A percentile compares a stretch with the other conserved stretches of the same genome.
Evolutionary conservation across 2,888 invertebrate genomes (phyloP).

Genomic region (Leucoma salicis): DNA sequence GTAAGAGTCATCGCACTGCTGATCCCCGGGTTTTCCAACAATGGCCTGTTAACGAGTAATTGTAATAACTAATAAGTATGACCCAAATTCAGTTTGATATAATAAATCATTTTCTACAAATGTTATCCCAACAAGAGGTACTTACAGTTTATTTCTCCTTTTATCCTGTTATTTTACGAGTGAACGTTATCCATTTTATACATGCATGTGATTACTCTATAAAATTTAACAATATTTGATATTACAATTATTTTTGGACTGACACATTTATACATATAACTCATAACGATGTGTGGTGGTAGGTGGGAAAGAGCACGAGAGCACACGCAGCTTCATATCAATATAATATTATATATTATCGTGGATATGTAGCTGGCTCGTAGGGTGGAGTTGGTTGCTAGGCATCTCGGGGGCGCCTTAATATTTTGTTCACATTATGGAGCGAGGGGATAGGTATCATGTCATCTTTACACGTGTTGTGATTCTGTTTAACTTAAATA

Average conservation of each 20-base stretch:
- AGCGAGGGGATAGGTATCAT: slow-evolving; percentile 32
- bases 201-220: too few relatives aligned
- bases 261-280: too few relatives aligned
- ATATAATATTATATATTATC: slow-evolving; percentile 2
- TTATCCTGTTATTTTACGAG: too few relatives aligned
- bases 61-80: too few relatives aligned
- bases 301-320: too few relatives aligned
- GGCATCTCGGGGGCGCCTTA: slow-evolving; percentile 29
- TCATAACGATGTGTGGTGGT: too few relatives aligned
- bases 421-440: slow-evolving; percentile 35
- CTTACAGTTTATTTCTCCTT: too few relatives aligned
- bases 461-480: slow-evolving; percentile 29
- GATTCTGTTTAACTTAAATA: slow-evolving; percentile 25
- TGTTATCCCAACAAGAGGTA: neutral
- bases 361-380: slow-evolving; percentile 11
- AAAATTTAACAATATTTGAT: too few relatives aligned
- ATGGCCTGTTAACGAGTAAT: slow-evolving; percentile 11
- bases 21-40: slow-evolving; percentile 20
- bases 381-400: slow-evolving; percentile 34
- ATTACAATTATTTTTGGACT: too few relatives aligned
- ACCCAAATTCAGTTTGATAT: slow-evolving; percentile 18
- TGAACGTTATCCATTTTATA: too few relatives aligned
- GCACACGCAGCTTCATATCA: slow-evolving; percentile 15
- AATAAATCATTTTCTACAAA: neutral
- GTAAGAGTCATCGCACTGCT: slow-evolving; percentile 28